Conservation (phyloP, 2,113 vertebrate species). For the Siphamia tubifer region DNA sequence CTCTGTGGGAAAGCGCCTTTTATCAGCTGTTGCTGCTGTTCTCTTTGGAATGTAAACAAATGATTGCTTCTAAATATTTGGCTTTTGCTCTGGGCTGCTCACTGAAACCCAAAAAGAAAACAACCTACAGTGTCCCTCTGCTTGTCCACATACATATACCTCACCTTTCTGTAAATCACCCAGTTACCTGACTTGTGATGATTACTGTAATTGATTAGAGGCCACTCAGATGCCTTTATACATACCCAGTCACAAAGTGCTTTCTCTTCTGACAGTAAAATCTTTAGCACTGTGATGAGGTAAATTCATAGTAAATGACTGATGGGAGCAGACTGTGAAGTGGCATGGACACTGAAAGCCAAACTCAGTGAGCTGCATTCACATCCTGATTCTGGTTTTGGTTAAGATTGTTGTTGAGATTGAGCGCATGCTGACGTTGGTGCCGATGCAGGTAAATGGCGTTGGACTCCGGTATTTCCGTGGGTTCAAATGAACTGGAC, state of each 20-base stretch:
- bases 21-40: background rate
- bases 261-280: background rate
- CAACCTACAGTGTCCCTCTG: background rate
- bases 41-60: slow-evolving; percentile 60
- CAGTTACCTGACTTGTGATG: background rate
- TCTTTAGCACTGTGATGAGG: slow-evolving; percentile 29
- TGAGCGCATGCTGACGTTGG: slow-evolving; percentile 75
- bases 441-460: slow-evolving; percentile 80
- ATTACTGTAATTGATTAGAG: background rate
- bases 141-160: background rate
- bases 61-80: slow-evolving; percentile 7
- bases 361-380: slow-evolving; percentile 79
- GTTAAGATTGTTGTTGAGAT: slow-evolving; percentile 83
- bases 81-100: background rate
- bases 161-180: background rate
- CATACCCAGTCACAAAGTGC: background rate
- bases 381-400: slow-evolving; percentile 85
- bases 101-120: background rate
- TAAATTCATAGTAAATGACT: slow-evolving; percentile 39
- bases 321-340: background rate
- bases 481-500: slow-evolving; percentile 73
- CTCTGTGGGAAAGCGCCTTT: too few species aligned
- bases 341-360: background rate
- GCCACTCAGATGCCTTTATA: background rate
- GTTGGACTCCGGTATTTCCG: slow-evolving; percentile 78